Evolutionary conservation across 37 sponge, comb jelly and placozoan genomes (phyloP).

Genomic region (Spongilla lacustris): DNA sequence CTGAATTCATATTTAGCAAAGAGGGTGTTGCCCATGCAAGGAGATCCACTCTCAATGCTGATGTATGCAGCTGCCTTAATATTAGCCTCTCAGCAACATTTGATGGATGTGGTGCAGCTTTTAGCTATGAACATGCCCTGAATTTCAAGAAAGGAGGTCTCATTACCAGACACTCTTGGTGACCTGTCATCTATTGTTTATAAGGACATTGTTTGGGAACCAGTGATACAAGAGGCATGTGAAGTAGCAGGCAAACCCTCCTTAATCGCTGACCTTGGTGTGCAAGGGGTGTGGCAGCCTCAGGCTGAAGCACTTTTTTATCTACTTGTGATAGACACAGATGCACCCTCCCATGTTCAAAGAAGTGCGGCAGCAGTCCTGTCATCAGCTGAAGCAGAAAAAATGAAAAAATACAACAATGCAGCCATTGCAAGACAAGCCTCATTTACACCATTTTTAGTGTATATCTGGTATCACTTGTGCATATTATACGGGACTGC

Average conservation of each 20-base stretch:
- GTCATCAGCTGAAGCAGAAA: conserved; percentile 37
- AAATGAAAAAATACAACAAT: neutral
- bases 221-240: conserved; percentile 35
- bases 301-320: conserved; percentile 56
- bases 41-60: conserved; percentile 36
- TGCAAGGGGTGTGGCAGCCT: conserved; percentile 49
- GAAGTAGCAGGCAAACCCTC: neutral
- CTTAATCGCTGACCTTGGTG: conserved; percentile 53
- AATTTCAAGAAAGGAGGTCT: conserved; percentile 46
- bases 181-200: conserved; percentile 37
- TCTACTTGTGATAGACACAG: conserved; percentile 58
- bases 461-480: neutral
- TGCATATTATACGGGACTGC: too few relatives aligned
- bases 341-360: conserved; percentile 8
- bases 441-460: conserved; percentile 38
- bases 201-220: conserved; percentile 36
- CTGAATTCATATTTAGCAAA: conserved; percentile 29
- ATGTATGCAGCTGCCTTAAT: conserved; percentile 31
- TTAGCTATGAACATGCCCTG: conserved; percentile 28
- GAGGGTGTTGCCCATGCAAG: conserved; percentile 48
- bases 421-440: conserved; percentile 28
- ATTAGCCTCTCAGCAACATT: conserved; percentile 10
- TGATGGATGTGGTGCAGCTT: conserved; percentile 40
- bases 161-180: conserved; percentile 42
- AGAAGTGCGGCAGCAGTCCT: conserved; percentile 13